Evolutionary conservation across 2,888 invertebrate species (phyloP), one percentile per base, ranked within the genome.

Genomic region (Rotaria socialis): DNA sequence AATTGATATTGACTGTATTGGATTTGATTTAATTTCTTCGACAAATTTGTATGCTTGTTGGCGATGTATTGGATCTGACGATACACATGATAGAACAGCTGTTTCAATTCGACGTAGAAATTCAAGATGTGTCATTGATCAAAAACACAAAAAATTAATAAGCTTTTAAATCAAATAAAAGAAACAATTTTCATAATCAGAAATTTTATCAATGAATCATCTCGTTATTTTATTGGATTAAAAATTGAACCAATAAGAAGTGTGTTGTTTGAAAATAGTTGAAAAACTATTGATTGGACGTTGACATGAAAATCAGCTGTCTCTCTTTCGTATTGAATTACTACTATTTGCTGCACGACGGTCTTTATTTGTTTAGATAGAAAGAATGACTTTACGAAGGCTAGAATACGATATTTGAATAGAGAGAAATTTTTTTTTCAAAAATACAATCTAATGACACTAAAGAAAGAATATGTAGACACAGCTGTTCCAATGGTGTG

Each of bases 1-100:
- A n/a, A 80, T 80, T 24, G 43, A 47, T 43, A 80, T 47, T 10
- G 47, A 47, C n/a, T 80, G n/a, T n/a, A 0, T 43, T 47, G 80
- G 80, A 80, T 80, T 47, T n/a, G 47, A 80, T 80, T 80, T 80
- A 14, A 80, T n/a, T 14, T 80, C 24, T 80, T 80, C 80, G 14
- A 80, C n/a, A n/a, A n/a, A 80, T 43, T 2, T n/a, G 47, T 80
- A 47, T 1, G 47, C 80, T n/a, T 47, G 43, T 47, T 80, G 43
- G 11, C 47, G 80, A 80, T 47, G 47, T 24, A 47, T 11, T 24
- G 22, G 1, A 80, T 80, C 80, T 47, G 80, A n/a, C 24, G 80
- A 80, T 24, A 80, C 80, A 47, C 80, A 47, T 47, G 47, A 43
- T n/a, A 80, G 14, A 16, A 80, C 80, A 80, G 80, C 80, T 47